Evolutionary conservation across 2,888 invertebrate genomes (phyloP), one percentile per base, ranked within the genome.

Genomic region (Alentia gelatinosa): DNA sequence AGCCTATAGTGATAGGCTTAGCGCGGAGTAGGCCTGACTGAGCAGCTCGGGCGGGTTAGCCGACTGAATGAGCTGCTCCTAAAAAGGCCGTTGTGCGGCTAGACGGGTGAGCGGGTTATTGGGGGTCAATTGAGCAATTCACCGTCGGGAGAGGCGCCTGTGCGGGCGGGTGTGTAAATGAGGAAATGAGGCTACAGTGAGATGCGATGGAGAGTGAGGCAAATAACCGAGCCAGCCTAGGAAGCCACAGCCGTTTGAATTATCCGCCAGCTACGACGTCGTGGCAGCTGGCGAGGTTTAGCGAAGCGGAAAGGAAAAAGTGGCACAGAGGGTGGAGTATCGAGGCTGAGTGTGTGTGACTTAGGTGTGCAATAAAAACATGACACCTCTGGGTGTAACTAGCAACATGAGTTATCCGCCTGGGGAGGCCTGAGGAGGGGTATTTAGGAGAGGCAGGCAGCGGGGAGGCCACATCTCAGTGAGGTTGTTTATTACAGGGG

Each of bases 51-150:
- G n/a, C n/a, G n/a, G n/a, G n/a, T n/a, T n/a, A n/a, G n/a, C n/a
- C n/a, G n/a, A n/a, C n/a, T 56, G 1, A 56, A 56, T 3, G 56
- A 56, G 56, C n/a, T 19, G 1, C 56, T 56, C 56, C n/a, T 56
- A n/a, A 56, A 56, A 56, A 56, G 19, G n/a, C n/a, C n/a, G n/a
- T n/a, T n/a, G n/a, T n/a, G n/a, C n/a, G 56, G 3, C 23, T 56
- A 56, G 56, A n/a, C 12, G 56, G 56, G 56, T 56, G 56, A 56
- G 56, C 56, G n/a, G 56, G 56, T 56, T 56, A 56, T 56, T n/a
- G 74, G 26, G 1, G 74, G 74, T 74, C 74, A 74, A 74, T 33
- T 74, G 74, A 74, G 33, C 74, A 74, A 74, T 74, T 74, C 74
- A 74, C 4, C 30, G 74, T 74, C 56, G 74, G 30, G 74, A n/a